Evolutionary conservation across 2,113 vertebrate genomes (phyloP).

Genomic region (Acrocephalus arundinaceus): DNA sequence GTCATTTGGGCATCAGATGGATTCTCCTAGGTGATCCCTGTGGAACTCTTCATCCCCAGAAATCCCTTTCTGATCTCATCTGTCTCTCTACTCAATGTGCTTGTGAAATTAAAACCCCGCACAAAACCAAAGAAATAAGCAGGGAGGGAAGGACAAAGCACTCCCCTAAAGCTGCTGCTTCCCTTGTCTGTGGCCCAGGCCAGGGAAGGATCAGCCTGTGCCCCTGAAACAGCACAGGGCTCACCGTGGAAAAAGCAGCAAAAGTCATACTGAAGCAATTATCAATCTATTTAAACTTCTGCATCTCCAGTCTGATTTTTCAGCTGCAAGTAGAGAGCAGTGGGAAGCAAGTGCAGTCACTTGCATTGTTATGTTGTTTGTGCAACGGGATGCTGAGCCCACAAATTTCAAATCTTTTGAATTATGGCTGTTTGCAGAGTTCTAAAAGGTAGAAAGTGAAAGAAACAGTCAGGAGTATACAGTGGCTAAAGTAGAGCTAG

Average conservation of each 20-base stretch:
- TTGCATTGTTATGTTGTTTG: background rate
- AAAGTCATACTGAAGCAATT: background rate
- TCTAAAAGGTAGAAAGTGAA: background rate
- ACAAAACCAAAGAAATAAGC: background rate
- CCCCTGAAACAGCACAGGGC: fast-evolving
- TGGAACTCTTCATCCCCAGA: background rate
- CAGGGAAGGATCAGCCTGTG: background rate
- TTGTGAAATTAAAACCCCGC: background rate
- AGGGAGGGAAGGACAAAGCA: background rate
- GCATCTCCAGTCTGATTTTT: background rate
- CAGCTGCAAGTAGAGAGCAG: background rate
- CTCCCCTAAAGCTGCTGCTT: background rate
- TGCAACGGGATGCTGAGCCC: background rate
- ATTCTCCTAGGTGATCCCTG: background rate
- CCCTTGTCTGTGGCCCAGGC: background rate
- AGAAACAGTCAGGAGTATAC: background rate
- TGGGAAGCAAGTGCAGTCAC: background rate
- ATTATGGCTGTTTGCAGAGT: background rate
- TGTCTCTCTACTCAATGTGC: background rate
- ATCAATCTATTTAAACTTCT: background rate
- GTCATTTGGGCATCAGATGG: background rate
- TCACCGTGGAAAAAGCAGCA: background rate
- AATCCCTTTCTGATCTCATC: background rate
- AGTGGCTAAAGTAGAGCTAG: background rate
- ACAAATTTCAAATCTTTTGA: background rate